A percentile compares a stretch with the other conserved stretches of the same genome.
Conservation (phyloP, 1,140 invertebrate genomes). For the Notospermus geniculatus region DNA sequence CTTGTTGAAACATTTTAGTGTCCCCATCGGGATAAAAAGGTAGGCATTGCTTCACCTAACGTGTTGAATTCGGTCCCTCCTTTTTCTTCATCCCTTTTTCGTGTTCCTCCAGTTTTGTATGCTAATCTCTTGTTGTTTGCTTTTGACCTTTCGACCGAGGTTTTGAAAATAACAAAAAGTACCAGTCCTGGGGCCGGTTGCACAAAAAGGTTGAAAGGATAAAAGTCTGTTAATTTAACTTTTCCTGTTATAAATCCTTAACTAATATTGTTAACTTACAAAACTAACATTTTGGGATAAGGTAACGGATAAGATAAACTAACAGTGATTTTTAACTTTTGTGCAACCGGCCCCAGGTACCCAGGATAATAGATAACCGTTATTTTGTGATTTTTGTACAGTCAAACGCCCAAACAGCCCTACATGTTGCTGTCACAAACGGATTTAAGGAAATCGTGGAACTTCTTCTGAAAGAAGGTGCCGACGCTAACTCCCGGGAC, state of each 20-base stretch:
- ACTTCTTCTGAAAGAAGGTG: slow-evolving; percentile 17
- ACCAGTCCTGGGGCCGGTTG: too few species aligned
- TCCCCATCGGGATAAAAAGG: background rate
- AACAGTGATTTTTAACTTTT: too few species aligned
- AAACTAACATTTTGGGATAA: too few species aligned
- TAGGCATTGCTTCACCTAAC: background rate
- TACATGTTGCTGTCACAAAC: slow-evolving; percentile 22
- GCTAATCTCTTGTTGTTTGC: background rate
- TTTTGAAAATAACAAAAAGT: background rate
- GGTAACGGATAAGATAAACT: too few species aligned
- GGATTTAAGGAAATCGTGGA: slow-evolving; percentile 20
- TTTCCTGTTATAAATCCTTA: too few species aligned
- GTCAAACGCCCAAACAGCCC: slow-evolving; percentile 17
- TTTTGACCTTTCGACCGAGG: background rate
- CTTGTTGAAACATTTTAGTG: too few species aligned
- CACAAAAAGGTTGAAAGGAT: too few species aligned
- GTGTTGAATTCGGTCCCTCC: background rate
- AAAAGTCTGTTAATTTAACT: too few species aligned
- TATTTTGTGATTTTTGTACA: slow-evolving; percentile 7
- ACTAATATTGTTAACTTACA: too few species aligned
- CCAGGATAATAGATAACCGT: background rate
- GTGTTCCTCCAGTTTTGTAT: too few species aligned
- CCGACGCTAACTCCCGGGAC: slow-evolving; percentile 19
- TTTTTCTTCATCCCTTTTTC: background rate
- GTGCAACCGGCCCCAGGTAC: too few species aligned